phyloP scores from a whole-genome alignment of 2,113 vertebrate genomes.

The Myrmophylax atrothorax region DNA sequence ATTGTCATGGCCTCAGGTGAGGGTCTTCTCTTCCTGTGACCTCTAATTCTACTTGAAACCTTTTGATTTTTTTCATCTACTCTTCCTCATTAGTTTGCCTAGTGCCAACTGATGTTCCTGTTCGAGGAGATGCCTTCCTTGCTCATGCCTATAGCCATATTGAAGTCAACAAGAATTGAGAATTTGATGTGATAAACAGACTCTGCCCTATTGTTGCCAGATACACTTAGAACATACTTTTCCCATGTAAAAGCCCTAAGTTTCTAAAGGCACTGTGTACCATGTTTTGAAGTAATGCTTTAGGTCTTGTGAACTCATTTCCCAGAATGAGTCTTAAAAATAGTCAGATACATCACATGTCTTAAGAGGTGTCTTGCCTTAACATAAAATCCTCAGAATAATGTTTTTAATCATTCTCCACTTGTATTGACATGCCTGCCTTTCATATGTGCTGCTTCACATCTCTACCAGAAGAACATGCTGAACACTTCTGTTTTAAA shows the following conservation, averaged over 20 bases:
- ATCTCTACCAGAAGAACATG: not conserved
- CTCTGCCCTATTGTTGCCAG: not conserved
- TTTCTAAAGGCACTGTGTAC: not conserved
- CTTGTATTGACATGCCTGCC: not conserved
- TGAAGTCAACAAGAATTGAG: not conserved
- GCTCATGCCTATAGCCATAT: not conserved
- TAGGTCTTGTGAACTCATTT: not conserved
- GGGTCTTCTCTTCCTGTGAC: not conserved
- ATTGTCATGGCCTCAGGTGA: not conserved
- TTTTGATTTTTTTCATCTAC: not conserved
- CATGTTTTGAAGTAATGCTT: not conserved
- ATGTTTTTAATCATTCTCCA: not conserved
- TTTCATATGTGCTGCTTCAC: not conserved
- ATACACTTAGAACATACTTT: not conserved
- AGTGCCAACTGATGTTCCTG: not conserved
- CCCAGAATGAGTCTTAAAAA: not conserved
- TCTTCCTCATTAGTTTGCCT: not conserved
- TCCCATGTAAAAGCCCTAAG: not conserved
- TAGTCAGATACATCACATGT: not conserved
- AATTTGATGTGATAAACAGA: rapidly evolving
- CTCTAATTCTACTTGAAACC: not conserved
- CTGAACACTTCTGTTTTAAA: not conserved
- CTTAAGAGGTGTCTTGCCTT: not conserved
- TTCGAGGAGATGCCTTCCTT: not conserved
- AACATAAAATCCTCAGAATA: not conserved